These are phyloP conservation scores for Zaprionus camerounensis DNA, from an alignment of 1,140 invertebrate genomes.

Conservation along the genomic window DNA sequence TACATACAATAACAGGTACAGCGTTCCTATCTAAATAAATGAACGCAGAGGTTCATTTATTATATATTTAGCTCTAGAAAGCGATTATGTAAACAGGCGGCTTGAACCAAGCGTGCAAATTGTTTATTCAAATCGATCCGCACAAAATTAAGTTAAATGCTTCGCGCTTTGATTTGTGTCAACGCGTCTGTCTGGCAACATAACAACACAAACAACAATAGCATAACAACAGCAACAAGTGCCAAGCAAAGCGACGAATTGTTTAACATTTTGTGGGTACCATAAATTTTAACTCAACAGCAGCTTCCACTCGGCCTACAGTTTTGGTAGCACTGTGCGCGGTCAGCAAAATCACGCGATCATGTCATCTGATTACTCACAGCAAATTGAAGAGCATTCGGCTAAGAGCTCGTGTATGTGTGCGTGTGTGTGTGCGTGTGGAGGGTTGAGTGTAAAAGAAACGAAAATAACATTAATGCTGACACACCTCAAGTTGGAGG, in stretches of 20 bases:
- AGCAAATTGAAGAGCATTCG: constrained; percentile 61
- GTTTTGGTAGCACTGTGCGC: constrained; percentile 32
- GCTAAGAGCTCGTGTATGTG: constrained; percentile 1
- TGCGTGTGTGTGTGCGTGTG: constrained; percentile 16
- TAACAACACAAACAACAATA: constrained; percentile 12
- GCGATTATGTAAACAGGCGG: constrained; percentile 61
- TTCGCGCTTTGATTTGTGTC: constrained; percentile 64
- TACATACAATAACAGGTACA: not conserved
- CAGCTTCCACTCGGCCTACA: constrained; percentile 35
- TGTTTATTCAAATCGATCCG: constrained; percentile 77
- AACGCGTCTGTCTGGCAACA: constrained; percentile 30
- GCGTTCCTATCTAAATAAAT: not conserved
- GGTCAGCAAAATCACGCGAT: constrained; percentile 68
- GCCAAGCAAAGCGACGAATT: constrained; percentile 9
- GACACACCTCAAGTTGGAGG: constrained; percentile 29
- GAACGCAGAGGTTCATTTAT: not conserved
- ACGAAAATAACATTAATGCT: constrained; percentile 39
- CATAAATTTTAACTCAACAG: constrained; percentile 3
- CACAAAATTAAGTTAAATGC: constrained; percentile 55
- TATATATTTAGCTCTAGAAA: constrained; percentile 27
- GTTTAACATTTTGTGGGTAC: not conserved
- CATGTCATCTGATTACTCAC: constrained; percentile 70
- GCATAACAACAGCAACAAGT: constrained; percentile 1
- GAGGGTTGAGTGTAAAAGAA: constrained; percentile 26
- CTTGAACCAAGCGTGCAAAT: constrained; percentile 62